Evolutionary conservation across 2,797 vertebrate species (phyloP), one percentile per base, ranked within the genome.

Genomic region (Poecilia velifera): DNA sequence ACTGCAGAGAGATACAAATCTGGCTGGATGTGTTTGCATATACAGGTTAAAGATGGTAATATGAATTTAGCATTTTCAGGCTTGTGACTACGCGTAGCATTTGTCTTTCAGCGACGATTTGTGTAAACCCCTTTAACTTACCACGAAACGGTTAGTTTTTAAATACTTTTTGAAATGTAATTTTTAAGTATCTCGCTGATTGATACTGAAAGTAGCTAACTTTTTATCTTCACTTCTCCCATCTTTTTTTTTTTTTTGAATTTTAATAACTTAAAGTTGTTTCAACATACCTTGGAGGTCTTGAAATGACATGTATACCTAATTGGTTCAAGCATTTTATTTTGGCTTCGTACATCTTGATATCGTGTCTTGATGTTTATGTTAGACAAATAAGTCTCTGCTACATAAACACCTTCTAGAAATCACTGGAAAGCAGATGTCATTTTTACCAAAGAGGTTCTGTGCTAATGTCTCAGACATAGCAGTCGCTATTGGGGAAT

Each of bases 1-100:
- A 64, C 74, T 70, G 76, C 73, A 86, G 49, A 64, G 53, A 64
- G 79, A 57, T 25, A 49, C 34, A 74, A 43, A n/a, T 62, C 46
- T 71, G 74, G 46, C 34, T 34, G 10, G 13, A 70, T 74, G 49
- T 73, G 76, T 85, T 53, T 72, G 62, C 39, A 72, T 77, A 76
- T 62, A 34, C 36, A 36, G 34, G 41, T 3, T 72, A 57, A 51
- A 39, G 16, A 55, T 72, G 66, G 59, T 57, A 55, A 80, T 53
- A 72, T 34, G 14, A n/a, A 18, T 39, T 25, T 71, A 70, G 64
- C 22, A 16, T 75, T 62, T 76, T 47, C 31, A 45, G 55, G 28
- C 28, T 45, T 77, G 0, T 81, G 45, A 76, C 14, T 76, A 7
- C 45, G 64, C 28, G 0, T 14, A 36, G 6, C 20, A 47, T 39